Evolutionary conservation across 2,888 invertebrate genomes (phyloP).

Genomic region (Chydorus sphaericus): DNA sequence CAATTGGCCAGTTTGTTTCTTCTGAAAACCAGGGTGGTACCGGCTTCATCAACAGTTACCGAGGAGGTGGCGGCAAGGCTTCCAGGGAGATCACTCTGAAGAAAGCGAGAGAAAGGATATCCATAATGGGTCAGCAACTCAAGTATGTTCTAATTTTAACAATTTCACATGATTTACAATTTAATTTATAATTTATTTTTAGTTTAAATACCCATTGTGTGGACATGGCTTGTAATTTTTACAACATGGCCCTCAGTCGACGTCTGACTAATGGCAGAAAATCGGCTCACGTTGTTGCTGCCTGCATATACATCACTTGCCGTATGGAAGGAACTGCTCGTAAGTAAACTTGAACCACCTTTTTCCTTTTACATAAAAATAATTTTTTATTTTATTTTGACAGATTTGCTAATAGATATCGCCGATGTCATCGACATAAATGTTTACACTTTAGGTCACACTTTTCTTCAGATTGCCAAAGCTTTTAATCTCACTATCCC

Average conservation of each 20-base stretch:
- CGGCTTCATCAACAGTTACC: constrained; percentile 27
- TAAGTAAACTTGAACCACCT: constrained; percentile 29
- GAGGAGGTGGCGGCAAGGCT: constrained; percentile 56
- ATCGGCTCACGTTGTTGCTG: constrained; percentile 80
- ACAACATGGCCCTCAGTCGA: constrained; percentile 71
- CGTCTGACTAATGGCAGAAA: constrained; percentile 82
- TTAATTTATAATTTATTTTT: constrained; percentile 10
- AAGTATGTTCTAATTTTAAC: background rate
- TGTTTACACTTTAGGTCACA: constrained; percentile 86
- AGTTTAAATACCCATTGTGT: constrained; percentile 77
- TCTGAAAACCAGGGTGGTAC: constrained; percentile 54
- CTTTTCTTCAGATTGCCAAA: constrained; percentile 74
- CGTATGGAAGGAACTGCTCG: constrained; percentile 86
- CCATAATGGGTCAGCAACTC: constrained; percentile 69
- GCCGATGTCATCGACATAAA: constrained; percentile 95
- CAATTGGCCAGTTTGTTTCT: constrained; percentile 86
- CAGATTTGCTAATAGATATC: constrained; percentile 89
- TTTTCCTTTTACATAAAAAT: constrained; percentile 27
- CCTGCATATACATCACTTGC: constrained; percentile 95
- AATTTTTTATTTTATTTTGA: constrained; percentile 17
- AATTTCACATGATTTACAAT: background rate
- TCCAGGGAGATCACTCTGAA: constrained; percentile 82
- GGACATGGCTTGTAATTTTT: constrained; percentile 85
- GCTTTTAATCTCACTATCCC: constrained; percentile 81
- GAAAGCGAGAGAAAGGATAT: constrained; percentile 74